Evolutionary conservation across 2,797 vertebrate genomes (phyloP).

Genomic region (Coendou prehensilis): DNA sequence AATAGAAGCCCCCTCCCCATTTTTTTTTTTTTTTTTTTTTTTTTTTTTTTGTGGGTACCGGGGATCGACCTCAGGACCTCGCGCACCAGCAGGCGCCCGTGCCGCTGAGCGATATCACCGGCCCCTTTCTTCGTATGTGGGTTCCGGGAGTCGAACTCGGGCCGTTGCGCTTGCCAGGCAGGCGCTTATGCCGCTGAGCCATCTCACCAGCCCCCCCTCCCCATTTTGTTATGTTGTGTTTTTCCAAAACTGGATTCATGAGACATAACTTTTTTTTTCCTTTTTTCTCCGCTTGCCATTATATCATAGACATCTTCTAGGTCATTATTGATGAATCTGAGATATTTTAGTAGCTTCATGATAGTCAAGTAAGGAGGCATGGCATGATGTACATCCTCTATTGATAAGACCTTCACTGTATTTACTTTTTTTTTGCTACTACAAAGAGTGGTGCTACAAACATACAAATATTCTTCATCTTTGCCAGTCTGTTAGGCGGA

Average conservation of each 20-base stretch:
- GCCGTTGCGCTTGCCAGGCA: too few relatives aligned
- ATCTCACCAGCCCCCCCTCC: too few relatives aligned
- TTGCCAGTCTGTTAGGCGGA: not conserved
- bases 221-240: not conserved
- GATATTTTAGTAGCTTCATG: not conserved
- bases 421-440: not conserved
- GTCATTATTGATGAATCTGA: not conserved
- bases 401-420: not conserved
- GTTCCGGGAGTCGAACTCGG: too few relatives aligned
- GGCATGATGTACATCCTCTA: not conserved
- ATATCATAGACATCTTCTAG: constrained; percentile 2
- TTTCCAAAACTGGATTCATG: not conserved
- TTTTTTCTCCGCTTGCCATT: not conserved
- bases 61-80: too few relatives aligned
- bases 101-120: too few relatives aligned
- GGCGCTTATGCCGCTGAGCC: too few relatives aligned
- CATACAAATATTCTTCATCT: not conserved
- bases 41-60: too few relatives aligned
- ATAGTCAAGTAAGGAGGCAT: not conserved
- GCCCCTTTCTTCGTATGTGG: too few relatives aligned
- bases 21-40: not conserved
- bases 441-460: not conserved
- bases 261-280: not conserved
- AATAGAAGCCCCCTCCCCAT: not conserved
- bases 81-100: too few relatives aligned